Evolutionary conservation across 2,113 vertebrate species (phyloP), one percentile per base, ranked within the genome.

Genomic region (Casuarius casuarius): DNA sequence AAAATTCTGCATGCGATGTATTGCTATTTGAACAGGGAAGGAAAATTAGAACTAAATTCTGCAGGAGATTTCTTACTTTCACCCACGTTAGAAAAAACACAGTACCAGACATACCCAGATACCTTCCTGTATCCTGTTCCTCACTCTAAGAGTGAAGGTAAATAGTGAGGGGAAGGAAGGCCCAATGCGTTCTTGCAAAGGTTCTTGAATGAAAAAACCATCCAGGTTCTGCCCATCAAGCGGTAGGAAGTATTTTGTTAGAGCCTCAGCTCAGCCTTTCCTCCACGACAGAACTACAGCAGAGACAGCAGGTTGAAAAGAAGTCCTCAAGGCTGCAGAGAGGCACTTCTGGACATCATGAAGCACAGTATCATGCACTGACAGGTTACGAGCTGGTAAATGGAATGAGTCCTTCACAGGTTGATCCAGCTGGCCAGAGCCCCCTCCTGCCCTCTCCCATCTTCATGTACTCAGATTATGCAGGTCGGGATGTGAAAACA

Each of bases 401-500:
- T 84, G 48, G 35, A 77, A 76, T 1, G 2, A 86, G 38, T n/a
- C 54, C 61, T 71, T 84, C 83, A 51, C 56, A 42, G 38, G 42
- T 40, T 46, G 28, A 70, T 85, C 35, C 78, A 51, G 23, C 11
- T 66, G 67, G 44, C 58, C 77, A 76, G 23, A 84, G 35, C 23
- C 49, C 35, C 44, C n/a, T 92, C 62, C 67, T 70, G 35, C 77
- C 71, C 63, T 76, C 49, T 89, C 63, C 59, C 58, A 76, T 81
- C 76, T 89, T 23, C 19, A 51, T 73, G 49, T 83, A 74, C 42
- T 31, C 67, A 49, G 81, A 79, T 87, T 71, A 62, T 42, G 40
- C 54, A 91, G 58, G 84, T 91, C 71, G 79, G 42, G 62, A 38
- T 83, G 67, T 67, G 67, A 87, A 77, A 62, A 35, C 2, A 2